Percentiles rank a stretch among this genome's conserved stretches.
Conservation (phyloP, 2,888 invertebrate species). For the Nomada ruficornis region DNA sequence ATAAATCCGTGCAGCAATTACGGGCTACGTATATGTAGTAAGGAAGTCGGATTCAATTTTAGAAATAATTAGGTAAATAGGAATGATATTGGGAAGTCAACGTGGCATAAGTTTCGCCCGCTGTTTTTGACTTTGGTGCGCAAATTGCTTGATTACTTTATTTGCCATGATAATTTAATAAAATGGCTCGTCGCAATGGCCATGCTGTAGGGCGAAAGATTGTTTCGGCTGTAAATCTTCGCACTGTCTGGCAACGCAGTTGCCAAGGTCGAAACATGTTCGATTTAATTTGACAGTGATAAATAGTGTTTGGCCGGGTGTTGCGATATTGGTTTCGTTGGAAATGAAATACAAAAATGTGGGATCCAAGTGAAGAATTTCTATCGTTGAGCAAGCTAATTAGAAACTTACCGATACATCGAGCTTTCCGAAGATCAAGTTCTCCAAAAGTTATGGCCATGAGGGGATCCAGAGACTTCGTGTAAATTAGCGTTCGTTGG, state of each 20-base stretch:
- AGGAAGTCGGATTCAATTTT: neutral
- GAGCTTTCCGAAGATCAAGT: conserved; percentile 92
- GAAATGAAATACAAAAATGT: neutral
- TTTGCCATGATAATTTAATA: conserved; percentile 4
- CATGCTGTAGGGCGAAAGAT: conserved; percentile 2
- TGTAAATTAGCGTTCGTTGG: conserved; percentile 88
- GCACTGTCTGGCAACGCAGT: neutral
- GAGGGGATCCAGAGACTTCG: conserved; percentile 84
- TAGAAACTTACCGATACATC: conserved; percentile 89
- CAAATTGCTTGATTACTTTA: conserved; percentile 14
- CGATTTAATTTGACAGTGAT: neutral
- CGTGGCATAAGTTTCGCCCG: neutral
- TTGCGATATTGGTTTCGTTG: neutral
- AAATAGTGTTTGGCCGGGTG: too few relatives aligned
- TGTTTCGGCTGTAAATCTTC: conserved; percentile 33
- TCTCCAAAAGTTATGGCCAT: conserved; percentile 85
- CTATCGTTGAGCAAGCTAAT: neutral
- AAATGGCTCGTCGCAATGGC: neutral
- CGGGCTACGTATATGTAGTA: neutral
- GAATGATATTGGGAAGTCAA: neutral
- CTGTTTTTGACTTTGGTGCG: neutral
- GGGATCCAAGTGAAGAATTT: neutral
- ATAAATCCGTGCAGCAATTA: neutral
- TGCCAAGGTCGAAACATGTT: neutral
- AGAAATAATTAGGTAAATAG: neutral